Percentiles rank a stretch among this genome's conserved stretches.
These are phyloP conservation scores for Alfaro cultratus DNA, from an alignment of 2,797 vertebrate genomes.

Conservation along the genomic window DNA sequence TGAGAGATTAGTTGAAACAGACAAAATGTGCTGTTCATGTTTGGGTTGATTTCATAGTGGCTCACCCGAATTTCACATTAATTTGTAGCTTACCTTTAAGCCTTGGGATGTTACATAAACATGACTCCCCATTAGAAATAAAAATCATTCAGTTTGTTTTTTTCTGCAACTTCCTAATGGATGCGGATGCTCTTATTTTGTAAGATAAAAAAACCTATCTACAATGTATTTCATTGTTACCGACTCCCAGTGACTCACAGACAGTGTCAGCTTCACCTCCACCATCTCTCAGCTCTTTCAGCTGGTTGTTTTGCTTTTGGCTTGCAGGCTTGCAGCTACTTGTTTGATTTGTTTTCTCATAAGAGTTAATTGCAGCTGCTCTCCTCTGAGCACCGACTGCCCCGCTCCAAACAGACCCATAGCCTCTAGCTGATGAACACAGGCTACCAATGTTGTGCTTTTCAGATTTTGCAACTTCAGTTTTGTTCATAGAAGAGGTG, in stretches of 20 bases:
- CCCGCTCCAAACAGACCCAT: neutral
- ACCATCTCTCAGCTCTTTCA: neutral
- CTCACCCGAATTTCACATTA: constrained; percentile 8
- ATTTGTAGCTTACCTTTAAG: constrained; percentile 2
- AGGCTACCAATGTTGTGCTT: neutral
- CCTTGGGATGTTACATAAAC: neutral
- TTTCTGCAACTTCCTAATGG: neutral
- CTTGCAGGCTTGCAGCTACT: neutral
- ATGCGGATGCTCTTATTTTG: neutral
- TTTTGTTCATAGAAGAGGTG: neutral
- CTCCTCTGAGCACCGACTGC: neutral
- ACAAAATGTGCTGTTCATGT: constrained; percentile 39
- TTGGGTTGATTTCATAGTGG: constrained; percentile 27
- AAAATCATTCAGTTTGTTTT: neutral
- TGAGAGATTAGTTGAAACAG: constrained; percentile 45
- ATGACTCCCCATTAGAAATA: neutral
- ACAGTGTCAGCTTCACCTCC: neutral
- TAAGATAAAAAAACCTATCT: neutral
- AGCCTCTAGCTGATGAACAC: neutral
- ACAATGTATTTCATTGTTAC: neutral
- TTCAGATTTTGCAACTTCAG: neutral
- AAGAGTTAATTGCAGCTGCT: constrained; percentile 6
- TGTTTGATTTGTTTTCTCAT: constrained; percentile 12
- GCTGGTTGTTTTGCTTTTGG: constrained; percentile 16
- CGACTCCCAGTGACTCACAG: neutral